Percentiles rank a stretch among this genome's conserved stretches.
phyloP scores from a whole-genome alignment of 2,888 invertebrate species.

The Griposia aprilina region DNA sequence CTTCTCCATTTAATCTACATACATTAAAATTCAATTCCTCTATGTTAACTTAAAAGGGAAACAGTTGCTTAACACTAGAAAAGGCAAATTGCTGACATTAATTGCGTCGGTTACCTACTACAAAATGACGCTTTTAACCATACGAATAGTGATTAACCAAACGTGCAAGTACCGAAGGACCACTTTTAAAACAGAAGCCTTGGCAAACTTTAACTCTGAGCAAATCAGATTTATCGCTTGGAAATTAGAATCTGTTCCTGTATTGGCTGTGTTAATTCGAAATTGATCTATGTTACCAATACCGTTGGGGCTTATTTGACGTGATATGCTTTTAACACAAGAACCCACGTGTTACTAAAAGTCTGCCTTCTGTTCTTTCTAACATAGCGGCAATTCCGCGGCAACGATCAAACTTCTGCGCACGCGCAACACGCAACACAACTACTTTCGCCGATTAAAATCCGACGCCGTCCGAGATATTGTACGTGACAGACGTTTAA shows the following conservation, averaged over 20 bases:
- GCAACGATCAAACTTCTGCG: conserved; percentile 77
- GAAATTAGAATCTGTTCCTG: background rate
- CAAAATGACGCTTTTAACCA: conserved; percentile 69
- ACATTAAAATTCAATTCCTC: conserved; percentile 56
- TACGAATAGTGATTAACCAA: conserved; percentile 60
- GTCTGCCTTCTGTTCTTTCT: conserved; percentile 33
- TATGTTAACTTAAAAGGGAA: conserved; percentile 62
- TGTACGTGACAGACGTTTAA: conserved; percentile 80
- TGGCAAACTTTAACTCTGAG: background rate
- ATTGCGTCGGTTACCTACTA: conserved; percentile 67
- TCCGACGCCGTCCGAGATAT: conserved; percentile 77
- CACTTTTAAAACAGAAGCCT: background rate
- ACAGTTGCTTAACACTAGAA: conserved; percentile 67
- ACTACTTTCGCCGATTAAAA: conserved; percentile 89
- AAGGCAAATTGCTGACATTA: conserved; percentile 71
- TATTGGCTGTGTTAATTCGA: background rate
- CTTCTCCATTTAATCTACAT: conserved; percentile 23
- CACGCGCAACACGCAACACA: conserved; percentile 85
- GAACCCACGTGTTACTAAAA: background rate
- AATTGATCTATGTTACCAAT: background rate
- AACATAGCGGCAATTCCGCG: conserved; percentile 17
- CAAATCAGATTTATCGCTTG: background rate
- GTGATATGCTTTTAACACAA: background rate
- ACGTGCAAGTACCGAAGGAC: conserved; percentile 15
- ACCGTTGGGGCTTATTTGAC: background rate